Base-by-base conservation (phyloP, 2,888 invertebrate species). In the Scaptomyza reducta region DNA sequence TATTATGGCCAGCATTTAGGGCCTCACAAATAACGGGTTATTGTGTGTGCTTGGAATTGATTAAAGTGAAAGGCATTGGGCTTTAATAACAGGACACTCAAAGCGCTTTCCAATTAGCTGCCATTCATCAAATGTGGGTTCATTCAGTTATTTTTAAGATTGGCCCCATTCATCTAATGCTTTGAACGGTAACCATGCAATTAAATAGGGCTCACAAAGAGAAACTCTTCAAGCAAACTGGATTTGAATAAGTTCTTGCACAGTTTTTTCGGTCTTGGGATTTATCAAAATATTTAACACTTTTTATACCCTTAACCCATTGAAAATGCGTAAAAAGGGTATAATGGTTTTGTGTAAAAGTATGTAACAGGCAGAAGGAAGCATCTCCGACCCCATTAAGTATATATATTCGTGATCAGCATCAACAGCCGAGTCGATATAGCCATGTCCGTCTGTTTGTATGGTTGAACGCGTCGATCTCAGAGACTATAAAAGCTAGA, bases 31-130 rank as follows among this genome's bases (percentile, higher is more conserved):
- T 75, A 83, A 79, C 88, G 79, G 86, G 57, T 47, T 62, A 61
- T 49, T 64, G 44, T 29, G n/a, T 61, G 42, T 29, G 16, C 55
- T 14, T 47, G 40, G 57, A 82, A 76, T 75, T 86, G 86, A 85
- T 79, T 88, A 86, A 79, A 75, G 84, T 83, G 80, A 81, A 88
- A 86, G 76, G 88, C 72, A 51, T n/a, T 68, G 61, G 50, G 16
- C 40, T 4, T 46, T 78, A 85, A 87, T 81, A 70, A 85, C 88
- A 87, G 86, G 75, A 74, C 86, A 54, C 64, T 83, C 44, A 47
- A 35, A 64, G 64, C 83, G 77, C 65, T 76, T 63, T 59, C 50
- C 82, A 87, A 80, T 87, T 80, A 87, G 64, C 68, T 67, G 80
- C 56, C 82, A 81, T 87, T 71, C 79, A 85, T 87, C 80, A 80